phyloP scores from a whole-genome alignment of 1,140 invertebrate species.

The Drosophila suzukii region DNA sequence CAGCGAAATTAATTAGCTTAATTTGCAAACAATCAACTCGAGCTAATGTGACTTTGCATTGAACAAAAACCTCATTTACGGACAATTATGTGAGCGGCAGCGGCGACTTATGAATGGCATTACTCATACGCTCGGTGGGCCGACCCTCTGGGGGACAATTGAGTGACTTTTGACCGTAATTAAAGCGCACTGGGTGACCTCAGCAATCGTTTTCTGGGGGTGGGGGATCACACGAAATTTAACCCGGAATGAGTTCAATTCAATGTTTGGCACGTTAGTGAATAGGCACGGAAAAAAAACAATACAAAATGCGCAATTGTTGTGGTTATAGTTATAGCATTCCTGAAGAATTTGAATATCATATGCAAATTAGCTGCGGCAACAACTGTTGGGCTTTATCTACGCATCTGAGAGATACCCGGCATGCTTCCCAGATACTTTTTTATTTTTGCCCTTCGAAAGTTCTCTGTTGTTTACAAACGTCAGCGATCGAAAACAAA shows the following conservation, averaged over 20 bases:
- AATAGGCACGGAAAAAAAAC: not conserved
- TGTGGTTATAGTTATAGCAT: slow-evolving; percentile 44
- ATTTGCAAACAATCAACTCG: slow-evolving; percentile 72
- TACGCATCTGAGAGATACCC: slow-evolving; percentile 43
- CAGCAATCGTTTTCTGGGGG: slow-evolving; percentile 6
- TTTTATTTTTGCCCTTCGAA: not conserved
- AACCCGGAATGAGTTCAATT: slow-evolving; percentile 3
- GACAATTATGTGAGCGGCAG: slow-evolving; percentile 35
- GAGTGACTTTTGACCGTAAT: slow-evolving; percentile 77
- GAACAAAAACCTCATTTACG: slow-evolving; percentile 54
- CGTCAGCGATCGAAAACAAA: slow-evolving; percentile 71
- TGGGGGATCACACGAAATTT: not conserved
- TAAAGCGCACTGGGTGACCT: slow-evolving; percentile 62
- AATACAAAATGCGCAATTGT: slow-evolving; percentile 45
- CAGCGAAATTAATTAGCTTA: slow-evolving; percentile 70
- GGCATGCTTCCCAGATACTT: not conserved
- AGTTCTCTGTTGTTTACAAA: slow-evolving; percentile 58
- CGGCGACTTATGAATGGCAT: slow-evolving; percentile 50
- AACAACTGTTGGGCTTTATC: slow-evolving; percentile 31
- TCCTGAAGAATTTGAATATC: slow-evolving; percentile 61
- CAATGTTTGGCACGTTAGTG: slow-evolving; percentile 35
- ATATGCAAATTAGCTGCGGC: slow-evolving; percentile 55
- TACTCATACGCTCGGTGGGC: slow-evolving; percentile 42
- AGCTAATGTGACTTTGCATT: slow-evolving; percentile 42
- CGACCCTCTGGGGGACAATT: slow-evolving; percentile 55